Evolutionary conservation across 2,888 invertebrate genomes (phyloP).

Genomic region (Cyclophora albipunctata): DNA sequence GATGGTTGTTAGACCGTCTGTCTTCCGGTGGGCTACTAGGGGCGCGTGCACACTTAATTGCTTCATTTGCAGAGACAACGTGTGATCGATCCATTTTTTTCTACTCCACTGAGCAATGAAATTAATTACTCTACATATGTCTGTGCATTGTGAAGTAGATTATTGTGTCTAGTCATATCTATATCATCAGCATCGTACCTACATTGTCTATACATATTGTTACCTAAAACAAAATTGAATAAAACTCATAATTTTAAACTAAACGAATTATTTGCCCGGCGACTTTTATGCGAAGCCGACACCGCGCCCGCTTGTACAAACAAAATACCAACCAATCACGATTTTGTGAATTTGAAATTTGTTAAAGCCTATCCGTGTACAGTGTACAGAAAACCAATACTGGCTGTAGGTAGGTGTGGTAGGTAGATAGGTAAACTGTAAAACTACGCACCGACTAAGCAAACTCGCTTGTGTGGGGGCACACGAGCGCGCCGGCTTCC

Average conservation of each 20-base stretch:
- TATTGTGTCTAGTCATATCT: background rate
- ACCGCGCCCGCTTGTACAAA: slow-evolving; percentile 63
- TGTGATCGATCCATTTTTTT: slow-evolving; percentile 42
- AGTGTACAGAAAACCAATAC: slow-evolving; percentile 72
- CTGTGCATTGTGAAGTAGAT: background rate
- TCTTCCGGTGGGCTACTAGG: slow-evolving; percentile 58
- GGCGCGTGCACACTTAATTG: slow-evolving; percentile 68
- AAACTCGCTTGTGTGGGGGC: slow-evolving; percentile 46
- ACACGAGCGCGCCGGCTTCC: slow-evolving; percentile 27
- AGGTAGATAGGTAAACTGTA: slow-evolving; percentile 32
- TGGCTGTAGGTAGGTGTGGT: slow-evolving; percentile 29
- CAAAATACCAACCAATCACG: slow-evolving; percentile 72
- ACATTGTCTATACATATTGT: too few species aligned
- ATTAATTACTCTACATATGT: slow-evolving; percentile 7
- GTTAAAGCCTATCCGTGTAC: slow-evolving; percentile 64
- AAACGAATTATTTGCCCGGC: slow-evolving; percentile 61
- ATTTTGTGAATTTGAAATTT: slow-evolving; percentile 75
- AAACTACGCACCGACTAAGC: slow-evolving; percentile 71
- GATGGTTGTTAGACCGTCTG: slow-evolving; percentile 67
- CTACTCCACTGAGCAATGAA: slow-evolving; percentile 31
- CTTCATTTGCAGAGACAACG: slow-evolving; percentile 68
- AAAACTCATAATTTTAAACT: slow-evolving; percentile 63
- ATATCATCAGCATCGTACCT: background rate
- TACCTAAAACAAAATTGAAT: slow-evolving; percentile 45
- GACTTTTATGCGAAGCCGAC: slow-evolving; percentile 48